A percentile compares a stretch with the other conserved stretches of the same genome.
Evolutionary conservation across 1,140 invertebrate species (phyloP).

Genomic region (Leucophenga varia): DNA sequence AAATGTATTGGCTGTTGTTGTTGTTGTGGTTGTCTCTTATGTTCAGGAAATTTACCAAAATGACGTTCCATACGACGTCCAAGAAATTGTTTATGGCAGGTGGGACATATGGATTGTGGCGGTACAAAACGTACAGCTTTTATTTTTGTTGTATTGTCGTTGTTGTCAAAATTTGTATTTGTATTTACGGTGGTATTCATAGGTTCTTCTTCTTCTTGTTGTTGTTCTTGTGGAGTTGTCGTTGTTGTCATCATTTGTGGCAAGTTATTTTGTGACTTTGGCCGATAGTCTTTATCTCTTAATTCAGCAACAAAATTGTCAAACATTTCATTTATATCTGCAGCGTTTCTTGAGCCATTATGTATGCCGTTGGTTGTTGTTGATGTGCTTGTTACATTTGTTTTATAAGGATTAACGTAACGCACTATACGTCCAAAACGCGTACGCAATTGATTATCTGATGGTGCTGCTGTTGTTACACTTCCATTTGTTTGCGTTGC

Average conservation of each 20-base stretch:
- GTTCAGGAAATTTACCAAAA: conserved; percentile 46
- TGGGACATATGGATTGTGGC: conserved; percentile 38
- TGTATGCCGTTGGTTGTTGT: conserved; percentile 1
- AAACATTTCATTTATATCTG: too few species aligned
- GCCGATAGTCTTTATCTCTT: conserved; percentile 33
- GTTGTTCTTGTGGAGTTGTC: conserved; percentile 2
- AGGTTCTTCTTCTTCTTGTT: too few species aligned
- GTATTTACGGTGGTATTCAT: background rate
- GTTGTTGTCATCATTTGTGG: background rate
- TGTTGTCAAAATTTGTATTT: background rate
- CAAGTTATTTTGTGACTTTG: background rate
- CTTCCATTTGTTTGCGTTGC: background rate
- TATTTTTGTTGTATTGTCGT: background rate
- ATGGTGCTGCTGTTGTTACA: background rate
- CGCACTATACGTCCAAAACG: conserved; percentile 34
- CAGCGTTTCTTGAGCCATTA: conserved; percentile 15
- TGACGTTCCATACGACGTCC: conserved; percentile 44
- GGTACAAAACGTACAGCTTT: conserved; percentile 27
- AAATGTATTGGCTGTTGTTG: conserved; percentile 2
- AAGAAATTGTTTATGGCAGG: conserved; percentile 48
- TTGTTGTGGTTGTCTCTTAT: conserved; percentile 9
- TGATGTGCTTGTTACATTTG: conserved; percentile 13
- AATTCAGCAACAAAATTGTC: conserved; percentile 22
- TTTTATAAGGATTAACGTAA: conserved; percentile 7
- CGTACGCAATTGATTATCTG: conserved; percentile 16